Base-by-base conservation (phyloP, 2,888 invertebrate genomes). In the Xylota segnis region DNA sequence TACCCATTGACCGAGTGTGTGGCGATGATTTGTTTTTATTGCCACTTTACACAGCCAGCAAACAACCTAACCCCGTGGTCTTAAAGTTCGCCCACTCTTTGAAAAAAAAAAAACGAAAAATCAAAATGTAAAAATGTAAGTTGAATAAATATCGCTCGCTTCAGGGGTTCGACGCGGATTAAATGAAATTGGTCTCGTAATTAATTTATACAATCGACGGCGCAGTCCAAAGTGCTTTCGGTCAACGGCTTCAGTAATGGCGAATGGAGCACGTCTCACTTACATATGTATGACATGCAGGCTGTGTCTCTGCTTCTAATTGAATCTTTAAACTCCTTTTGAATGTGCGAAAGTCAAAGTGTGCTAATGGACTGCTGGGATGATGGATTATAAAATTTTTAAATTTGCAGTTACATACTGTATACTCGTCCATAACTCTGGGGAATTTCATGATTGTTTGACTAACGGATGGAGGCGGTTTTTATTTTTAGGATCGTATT, bases 141-240 rank as follows among this genome's bases (percentile, higher is more conserved):
- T n/a, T 9, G 18, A 58, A 52, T 52, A 52, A 18, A 37, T 12
- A 10, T 37, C 50, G 23, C 52, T 37, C 50, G 23, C 52, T 52
- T 50, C 63, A 3, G 23, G 37, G 37, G 52, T 14, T 65, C 50
- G 4, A 37, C 27, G 52, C 50, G 50, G 66, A 45, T 50, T 65
- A 65, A 16, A n/a, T n/a, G n/a, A n/a, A 18, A 12, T 47, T 52
- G 27, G 14, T 37, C 16, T n/a, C 23, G 27, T 66, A 52, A 66
- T 52, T 66, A 52, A 52, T 66, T 52, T 40, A 66, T 27, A 14
- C 50, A 66, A 10, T 66, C 66, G 37, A 34, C 52, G 52, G n/a
- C 23, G 66, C 50, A 52, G 37, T n/a, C 29, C 18, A 16, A 63
- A 29, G 47, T 65, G 52, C n/a, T n/a, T 34, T 9, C 27, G 66